Evolutionary conservation across 2,888 invertebrate species (phyloP).

Genomic region (Timema cristinae): DNA sequence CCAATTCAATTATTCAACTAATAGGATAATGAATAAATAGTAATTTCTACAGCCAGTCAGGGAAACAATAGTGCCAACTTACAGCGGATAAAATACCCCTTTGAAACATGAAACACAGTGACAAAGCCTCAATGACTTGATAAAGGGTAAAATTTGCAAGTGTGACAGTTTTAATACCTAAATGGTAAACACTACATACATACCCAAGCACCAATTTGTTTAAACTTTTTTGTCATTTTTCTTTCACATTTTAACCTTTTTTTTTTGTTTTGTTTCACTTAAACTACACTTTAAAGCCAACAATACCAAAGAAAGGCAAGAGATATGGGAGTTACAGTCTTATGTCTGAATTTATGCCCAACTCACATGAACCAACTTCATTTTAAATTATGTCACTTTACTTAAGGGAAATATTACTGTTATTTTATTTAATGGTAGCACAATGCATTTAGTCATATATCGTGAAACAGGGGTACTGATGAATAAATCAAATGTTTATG

Average conservation of each 20-base stretch:
- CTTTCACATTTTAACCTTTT: neutral
- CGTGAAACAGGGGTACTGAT: too few species aligned
- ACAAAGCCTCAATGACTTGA: slow-evolving; percentile 25
- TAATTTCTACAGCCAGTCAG: neutral
- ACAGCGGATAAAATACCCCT: slow-evolving; percentile 19
- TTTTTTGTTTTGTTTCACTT: slow-evolving; percentile 17
- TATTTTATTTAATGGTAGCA: too few species aligned
- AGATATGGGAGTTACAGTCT: slow-evolving; percentile 27
- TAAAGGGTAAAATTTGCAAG: slow-evolving; percentile 21
- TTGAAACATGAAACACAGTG: slow-evolving; percentile 25
- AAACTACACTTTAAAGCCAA: slow-evolving; percentile 24
- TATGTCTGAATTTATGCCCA: slow-evolving; percentile 21
- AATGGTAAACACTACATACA: slow-evolving; percentile 24
- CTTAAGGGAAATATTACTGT: too few species aligned
- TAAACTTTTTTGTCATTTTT: slow-evolving; percentile 7
- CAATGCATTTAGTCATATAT: too few species aligned
- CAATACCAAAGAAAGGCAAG: slow-evolving; percentile 28
- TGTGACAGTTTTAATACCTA: slow-evolving; percentile 23
- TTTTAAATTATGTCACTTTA: too few species aligned
- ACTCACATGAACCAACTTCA: slow-evolving; percentile 1
- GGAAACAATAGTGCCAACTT: slow-evolving; percentile 21
- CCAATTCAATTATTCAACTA: too few species aligned
- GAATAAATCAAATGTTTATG: too few species aligned
- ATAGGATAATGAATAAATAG: neutral
- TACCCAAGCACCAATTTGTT: slow-evolving; percentile 23